phyloP scores from a whole-genome alignment of 2,113 vertebrate genomes.

The Chionodraco myersi region DNA sequence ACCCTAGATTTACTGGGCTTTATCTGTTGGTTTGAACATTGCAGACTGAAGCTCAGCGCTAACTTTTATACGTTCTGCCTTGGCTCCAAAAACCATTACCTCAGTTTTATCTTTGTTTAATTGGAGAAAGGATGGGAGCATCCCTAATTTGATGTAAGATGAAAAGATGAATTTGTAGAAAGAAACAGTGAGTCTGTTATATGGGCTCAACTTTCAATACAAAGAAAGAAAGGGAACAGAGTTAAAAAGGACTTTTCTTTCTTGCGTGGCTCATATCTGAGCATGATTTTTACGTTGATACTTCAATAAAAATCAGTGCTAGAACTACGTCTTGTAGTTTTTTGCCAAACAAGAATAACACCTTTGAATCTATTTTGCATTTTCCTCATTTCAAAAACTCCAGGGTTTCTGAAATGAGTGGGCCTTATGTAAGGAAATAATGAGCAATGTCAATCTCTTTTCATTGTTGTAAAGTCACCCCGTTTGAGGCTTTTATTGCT shows the following conservation, averaged over 20 bases:
- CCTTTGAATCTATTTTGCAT: conserved; percentile 7
- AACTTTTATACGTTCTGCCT: no score
- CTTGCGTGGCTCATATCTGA: conserved; percentile 24
- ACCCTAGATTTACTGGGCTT: no score
- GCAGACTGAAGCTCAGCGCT: no score
- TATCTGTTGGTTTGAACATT: no score
- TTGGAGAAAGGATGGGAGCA: no score
- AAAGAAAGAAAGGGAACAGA: conserved; percentile 31
- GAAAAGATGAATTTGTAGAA: conserved; percentile 60
- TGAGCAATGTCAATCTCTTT: not conserved
- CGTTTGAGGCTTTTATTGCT: not conserved
- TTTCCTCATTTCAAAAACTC: conserved; percentile 13
- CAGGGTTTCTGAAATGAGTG: not conserved
- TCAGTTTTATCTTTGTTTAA: no score
- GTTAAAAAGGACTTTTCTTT: conserved; percentile 26
- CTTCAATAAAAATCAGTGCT: conserved; percentile 6
- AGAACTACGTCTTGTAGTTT: conserved; percentile 6
- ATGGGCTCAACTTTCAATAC: conserved; percentile 33
- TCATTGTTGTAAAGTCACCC: not conserved
- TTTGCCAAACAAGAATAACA: conserved; percentile 16
- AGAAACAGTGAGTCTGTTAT: conserved; percentile 40
- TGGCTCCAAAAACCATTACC: no score
- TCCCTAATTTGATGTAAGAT: conserved; percentile 58
- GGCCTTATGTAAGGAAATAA: conserved; percentile 2
- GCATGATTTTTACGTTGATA: conserved; percentile 30